These are phyloP conservation scores for Himalopsyche japonica DNA, from an alignment of 2,888 invertebrate genomes.

Conservation along the genomic window DNA sequence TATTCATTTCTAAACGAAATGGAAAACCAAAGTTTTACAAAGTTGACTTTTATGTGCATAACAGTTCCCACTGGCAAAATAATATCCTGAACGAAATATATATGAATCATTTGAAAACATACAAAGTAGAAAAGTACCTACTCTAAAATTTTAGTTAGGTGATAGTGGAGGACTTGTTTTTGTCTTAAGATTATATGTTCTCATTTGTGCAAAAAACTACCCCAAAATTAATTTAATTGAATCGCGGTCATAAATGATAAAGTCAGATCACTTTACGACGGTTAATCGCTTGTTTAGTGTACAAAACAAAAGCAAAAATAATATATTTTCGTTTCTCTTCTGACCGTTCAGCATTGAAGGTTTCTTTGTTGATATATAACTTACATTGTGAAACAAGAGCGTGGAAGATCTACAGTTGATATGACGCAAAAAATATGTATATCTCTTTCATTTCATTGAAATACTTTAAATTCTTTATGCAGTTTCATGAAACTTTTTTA, in stretches of 20 bases:
- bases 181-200: constrained; percentile 1
- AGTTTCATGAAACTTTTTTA: too few relatives aligned
- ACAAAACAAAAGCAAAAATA: background rate
- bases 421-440: too few relatives aligned
- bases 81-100: too few relatives aligned
- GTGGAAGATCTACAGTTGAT: too few relatives aligned
- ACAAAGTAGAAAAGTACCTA: too few relatives aligned
- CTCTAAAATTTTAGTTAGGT: background rate
- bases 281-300: constrained; percentile 37
- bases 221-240: constrained; percentile 39
- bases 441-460: too few relatives aligned
- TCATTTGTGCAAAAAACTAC: constrained; percentile 6
- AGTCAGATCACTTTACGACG: constrained; percentile 38
- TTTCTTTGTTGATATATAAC: background rate
- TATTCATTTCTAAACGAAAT: too few relatives aligned
- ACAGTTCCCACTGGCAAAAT: too few relatives aligned
- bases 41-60: too few relatives aligned
- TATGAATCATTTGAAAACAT: too few relatives aligned
- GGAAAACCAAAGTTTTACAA: too few relatives aligned
- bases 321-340: background rate
- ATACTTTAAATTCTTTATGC: too few relatives aligned
- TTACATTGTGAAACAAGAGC: background rate
- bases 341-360: background rate
- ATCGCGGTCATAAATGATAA: constrained; percentile 39
- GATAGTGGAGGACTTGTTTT: background rate